phyloP scores from a whole-genome alignment of 2,888 invertebrate species.

The Camponotus fellah region DNA sequence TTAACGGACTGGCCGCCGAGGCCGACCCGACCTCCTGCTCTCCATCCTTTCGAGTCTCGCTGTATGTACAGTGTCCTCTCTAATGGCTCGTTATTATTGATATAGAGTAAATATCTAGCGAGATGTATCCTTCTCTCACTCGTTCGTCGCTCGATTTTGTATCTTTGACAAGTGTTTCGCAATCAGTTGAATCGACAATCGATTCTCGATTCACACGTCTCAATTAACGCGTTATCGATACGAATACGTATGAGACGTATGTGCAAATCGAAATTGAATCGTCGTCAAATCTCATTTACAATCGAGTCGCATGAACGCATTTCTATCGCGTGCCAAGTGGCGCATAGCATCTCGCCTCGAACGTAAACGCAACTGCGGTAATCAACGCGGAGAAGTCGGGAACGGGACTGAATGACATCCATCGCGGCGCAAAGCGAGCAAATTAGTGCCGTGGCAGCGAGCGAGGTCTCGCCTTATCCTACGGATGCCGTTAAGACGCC shows the following conservation, averaged over 20 bases:
- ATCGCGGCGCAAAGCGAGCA: constrained; percentile 68
- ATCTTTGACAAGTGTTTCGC: constrained; percentile 25
- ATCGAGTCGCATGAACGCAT: background rate
- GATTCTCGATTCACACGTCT: background rate
- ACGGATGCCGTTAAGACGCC: constrained; percentile 65
- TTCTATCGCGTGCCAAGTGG: background rate
- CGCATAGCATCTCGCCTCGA: constrained; percentile 60
- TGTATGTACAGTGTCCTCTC: constrained; percentile 62
- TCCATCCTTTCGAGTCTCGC: constrained; percentile 62
- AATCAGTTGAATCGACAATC: background rate
- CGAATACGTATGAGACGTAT: background rate
- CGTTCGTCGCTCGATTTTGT: background rate
- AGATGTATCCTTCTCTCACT: background rate
- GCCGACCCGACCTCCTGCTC: constrained; percentile 66
- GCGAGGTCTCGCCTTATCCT: constrained; percentile 64
- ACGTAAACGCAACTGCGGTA: constrained; percentile 81
- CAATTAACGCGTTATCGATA: constrained; percentile 12
- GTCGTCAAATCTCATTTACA: background rate
- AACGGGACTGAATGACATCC: constrained; percentile 81
- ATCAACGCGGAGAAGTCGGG: constrained; percentile 83
- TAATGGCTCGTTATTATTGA: constrained; percentile 68
- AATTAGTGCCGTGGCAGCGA: constrained; percentile 72
- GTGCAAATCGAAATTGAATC: constrained; percentile 15
- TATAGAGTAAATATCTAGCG: constrained; percentile 55
- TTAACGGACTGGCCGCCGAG: constrained; percentile 83